Conservation (phyloP, 1,140 invertebrate genomes). For the Drosophila nasuta region DNA sequence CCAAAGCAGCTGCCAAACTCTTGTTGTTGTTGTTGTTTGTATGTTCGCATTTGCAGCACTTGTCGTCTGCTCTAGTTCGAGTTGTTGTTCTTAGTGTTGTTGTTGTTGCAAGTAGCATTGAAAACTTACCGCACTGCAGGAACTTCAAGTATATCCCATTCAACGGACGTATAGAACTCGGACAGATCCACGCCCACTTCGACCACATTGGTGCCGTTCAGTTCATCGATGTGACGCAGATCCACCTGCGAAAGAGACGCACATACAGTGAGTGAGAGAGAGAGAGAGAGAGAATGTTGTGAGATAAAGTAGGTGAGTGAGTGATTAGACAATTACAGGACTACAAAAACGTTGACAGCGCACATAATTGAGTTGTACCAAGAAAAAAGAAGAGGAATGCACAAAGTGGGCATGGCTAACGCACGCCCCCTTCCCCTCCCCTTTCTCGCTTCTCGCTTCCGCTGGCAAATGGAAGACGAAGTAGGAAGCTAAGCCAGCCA, state of each 20-base stretch:
- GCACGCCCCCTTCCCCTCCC: no score
- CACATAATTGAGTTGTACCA: slow-evolving; percentile 52
- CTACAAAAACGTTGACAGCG: slow-evolving; percentile 49
- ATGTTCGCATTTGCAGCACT: slow-evolving; percentile 1
- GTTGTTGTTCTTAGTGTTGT: background rate
- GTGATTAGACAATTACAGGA: slow-evolving; percentile 66
- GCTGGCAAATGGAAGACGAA: background rate
- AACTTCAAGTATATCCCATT: slow-evolving; percentile 99
- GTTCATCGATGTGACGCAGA: slow-evolving; percentile 94
- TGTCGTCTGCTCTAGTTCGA: slow-evolving; percentile 13
- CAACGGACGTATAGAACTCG: slow-evolving; percentile 98
- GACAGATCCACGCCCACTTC: slow-evolving; percentile 96
- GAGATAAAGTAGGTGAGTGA: slow-evolving; percentile 4
- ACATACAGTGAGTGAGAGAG: slow-evolving; percentile 8
- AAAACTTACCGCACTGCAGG: slow-evolving; percentile 92
- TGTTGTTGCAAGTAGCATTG: background rate
- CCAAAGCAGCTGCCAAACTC: slow-evolving; percentile 71
- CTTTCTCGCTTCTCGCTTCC: no score
- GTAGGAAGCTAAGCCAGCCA: slow-evolving; percentile 17
- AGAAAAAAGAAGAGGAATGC: background rate
- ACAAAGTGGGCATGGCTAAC: background rate
- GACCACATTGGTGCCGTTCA: slow-evolving; percentile 92
- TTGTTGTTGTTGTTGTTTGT: slow-evolving; percentile 27
- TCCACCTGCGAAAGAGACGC: slow-evolving; percentile 89
- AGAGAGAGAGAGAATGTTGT: background rate